A percentile compares a stretch with the other conserved stretches of the same genome.
Evolutionary conservation across 1,140 invertebrate genomes (phyloP).

Genomic region (Catajapyx aquilonaris): DNA sequence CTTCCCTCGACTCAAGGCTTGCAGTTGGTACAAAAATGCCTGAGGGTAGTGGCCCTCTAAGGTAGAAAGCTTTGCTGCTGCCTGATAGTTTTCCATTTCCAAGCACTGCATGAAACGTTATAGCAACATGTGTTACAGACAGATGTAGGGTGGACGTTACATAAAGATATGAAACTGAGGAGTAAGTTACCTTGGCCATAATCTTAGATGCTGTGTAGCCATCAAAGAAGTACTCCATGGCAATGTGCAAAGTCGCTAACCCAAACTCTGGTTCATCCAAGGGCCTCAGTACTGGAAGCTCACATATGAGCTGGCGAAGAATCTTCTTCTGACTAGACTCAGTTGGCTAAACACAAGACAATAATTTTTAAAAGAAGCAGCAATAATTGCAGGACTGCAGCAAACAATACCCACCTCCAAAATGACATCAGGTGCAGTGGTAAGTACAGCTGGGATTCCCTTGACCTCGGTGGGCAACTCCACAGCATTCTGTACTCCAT

Average conservation of each 20-base stretch:
- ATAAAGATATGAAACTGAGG: no score
- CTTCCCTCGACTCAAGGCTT: no score
- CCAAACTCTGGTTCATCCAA: background rate
- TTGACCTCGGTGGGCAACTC: constrained; percentile 25
- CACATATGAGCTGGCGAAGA: no score
- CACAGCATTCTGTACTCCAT: constrained; percentile 19
- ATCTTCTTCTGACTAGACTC: no score
- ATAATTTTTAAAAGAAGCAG: no score
- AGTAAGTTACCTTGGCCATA: constrained; percentile 4
- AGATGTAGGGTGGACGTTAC: no score
- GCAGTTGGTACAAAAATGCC: constrained; percentile 23
- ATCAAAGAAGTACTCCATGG: constrained; percentile 1
- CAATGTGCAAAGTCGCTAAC: background rate
- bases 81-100: constrained; percentile 24
- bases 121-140: no score
- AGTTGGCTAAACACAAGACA: no score
- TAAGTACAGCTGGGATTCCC: constrained; percentile 22
- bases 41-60: constrained; percentile 21
- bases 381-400: no score
- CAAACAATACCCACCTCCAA: no score
- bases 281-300: no score
- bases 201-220: background rate
- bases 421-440: no score
- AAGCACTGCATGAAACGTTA: constrained; percentile 14
- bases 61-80: constrained; percentile 22